Evolutionary conservation across 2,797 vertebrate genomes (phyloP).

Genomic region (Leptoclinus maculatus): DNA sequence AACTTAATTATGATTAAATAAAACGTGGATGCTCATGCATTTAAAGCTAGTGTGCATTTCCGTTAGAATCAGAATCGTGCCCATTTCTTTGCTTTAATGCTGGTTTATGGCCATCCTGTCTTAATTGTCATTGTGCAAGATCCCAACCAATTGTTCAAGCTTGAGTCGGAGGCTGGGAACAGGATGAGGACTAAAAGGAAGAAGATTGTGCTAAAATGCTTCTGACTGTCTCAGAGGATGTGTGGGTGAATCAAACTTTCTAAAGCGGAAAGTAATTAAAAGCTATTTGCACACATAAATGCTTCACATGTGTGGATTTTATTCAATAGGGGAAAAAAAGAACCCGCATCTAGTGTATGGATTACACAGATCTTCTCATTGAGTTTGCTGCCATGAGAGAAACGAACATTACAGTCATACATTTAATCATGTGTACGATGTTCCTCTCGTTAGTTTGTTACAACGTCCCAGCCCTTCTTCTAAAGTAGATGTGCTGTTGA

Average conservation of each 20-base stretch:
- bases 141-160: not conserved
- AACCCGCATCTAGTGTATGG: not conserved
- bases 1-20: not conserved
- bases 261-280: conserved; percentile 32
- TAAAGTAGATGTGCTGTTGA: not conserved
- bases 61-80: not conserved
- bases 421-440: not conserved
- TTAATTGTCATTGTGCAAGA: not conserved
- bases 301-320: not conserved
- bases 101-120: conserved; percentile 3
- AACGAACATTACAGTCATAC: not conserved
- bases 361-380: not conserved
- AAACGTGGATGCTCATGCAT: not conserved
- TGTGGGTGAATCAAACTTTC: conserved; percentile 25
- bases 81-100: not conserved
- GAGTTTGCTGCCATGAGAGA: not conserved
- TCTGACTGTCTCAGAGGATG: not conserved
- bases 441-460: too few relatives aligned
- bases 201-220: not conserved
- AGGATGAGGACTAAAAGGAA: not conserved
- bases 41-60: not conserved
- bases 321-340: not conserved
- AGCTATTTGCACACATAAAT: conserved; percentile 23
- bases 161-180: not conserved
- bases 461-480: not conserved